Conservation (phyloP, 2,797 vertebrate species). For the Vireo griseus region DNA sequence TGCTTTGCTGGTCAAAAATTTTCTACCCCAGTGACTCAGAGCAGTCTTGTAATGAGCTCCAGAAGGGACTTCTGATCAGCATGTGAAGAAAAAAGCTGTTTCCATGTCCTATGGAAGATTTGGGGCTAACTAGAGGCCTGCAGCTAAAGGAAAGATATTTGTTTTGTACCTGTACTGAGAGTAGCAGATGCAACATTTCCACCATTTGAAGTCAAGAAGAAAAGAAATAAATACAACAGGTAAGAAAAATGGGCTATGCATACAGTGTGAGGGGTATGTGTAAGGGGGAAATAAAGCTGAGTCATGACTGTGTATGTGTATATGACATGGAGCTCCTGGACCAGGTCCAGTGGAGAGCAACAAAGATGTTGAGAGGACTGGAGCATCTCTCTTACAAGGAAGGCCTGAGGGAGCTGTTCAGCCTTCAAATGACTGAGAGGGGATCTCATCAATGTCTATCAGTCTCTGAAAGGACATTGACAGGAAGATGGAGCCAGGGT, state of each 20-base stretch:
- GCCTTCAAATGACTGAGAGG: background rate
- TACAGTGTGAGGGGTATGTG: accelerated
- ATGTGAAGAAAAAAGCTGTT: background rate
- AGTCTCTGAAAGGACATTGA: background rate
- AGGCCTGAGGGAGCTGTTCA: background rate
- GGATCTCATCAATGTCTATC: background rate
- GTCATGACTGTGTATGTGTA: background rate
- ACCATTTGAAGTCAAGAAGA: background rate
- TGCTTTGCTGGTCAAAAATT: background rate
- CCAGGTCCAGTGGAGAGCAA: background rate
- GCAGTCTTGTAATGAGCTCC: background rate
- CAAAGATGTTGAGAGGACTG: background rate
- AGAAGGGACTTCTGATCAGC: background rate
- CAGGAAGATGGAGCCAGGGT: background rate
- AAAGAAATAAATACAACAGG: background rate
- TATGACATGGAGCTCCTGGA: background rate
- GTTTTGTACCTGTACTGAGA: background rate
- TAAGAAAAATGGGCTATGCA: background rate
- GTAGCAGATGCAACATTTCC: background rate
- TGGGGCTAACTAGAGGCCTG: background rate
- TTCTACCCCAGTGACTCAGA: background rate
- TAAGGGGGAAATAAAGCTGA: background rate
- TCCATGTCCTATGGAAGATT: background rate
- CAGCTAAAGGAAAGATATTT: background rate
- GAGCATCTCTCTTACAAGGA: background rate